A percentile compares a stretch with the other conserved stretches of the same genome.
Evolutionary conservation across 1,140 invertebrate species (phyloP).

Genomic region (Ditylenchus dipsaci): DNA sequence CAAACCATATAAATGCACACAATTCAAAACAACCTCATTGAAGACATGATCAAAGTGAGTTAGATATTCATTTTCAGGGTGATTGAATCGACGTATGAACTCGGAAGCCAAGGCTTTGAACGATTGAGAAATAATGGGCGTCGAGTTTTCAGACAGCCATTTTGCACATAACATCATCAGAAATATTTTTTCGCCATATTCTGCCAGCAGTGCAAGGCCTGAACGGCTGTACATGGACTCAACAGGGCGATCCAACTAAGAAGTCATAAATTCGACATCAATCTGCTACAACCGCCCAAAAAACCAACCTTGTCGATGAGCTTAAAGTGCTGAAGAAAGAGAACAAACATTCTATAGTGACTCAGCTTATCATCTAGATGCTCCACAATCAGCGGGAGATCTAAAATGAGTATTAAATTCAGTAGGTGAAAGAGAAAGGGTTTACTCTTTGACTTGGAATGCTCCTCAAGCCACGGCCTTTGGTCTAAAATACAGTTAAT

Average conservation of each 20-base stretch:
- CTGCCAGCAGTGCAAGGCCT: not conserved
- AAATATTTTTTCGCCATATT: constrained; percentile 14
- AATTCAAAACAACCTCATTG: not conserved
- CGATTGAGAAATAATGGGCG: not conserved
- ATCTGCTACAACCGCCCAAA: not conserved
- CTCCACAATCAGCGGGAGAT: constrained; percentile 13
- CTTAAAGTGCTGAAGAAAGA: constrained; percentile 18
- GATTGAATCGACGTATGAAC: constrained; percentile 12
- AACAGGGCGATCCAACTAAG: constrained; percentile 12
- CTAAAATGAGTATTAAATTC: constrained; percentile 13
- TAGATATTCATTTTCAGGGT: constrained; percentile 9
- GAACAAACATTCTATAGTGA: constrained; percentile 13
- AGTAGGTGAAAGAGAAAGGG: constrained; percentile 10
- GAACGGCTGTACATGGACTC: constrained; percentile 4
- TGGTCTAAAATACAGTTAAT: constrained; percentile 5
- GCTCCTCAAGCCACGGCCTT: not conserved
- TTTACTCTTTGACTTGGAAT: not conserved
- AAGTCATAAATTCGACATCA: not conserved
- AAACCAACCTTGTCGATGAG: constrained; percentile 8
- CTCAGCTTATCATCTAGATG: constrained; percentile 15
- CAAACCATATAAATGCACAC: not conserved
- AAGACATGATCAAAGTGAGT: constrained; percentile 14
- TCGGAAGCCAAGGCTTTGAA: not conserved
- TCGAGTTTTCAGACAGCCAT: constrained; percentile 9
- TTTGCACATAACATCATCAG: constrained; percentile 7